These are phyloP conservation scores for Xiphydria camelus DNA, from an alignment of 2,888 invertebrate species.

Conservation along the genomic window DNA sequence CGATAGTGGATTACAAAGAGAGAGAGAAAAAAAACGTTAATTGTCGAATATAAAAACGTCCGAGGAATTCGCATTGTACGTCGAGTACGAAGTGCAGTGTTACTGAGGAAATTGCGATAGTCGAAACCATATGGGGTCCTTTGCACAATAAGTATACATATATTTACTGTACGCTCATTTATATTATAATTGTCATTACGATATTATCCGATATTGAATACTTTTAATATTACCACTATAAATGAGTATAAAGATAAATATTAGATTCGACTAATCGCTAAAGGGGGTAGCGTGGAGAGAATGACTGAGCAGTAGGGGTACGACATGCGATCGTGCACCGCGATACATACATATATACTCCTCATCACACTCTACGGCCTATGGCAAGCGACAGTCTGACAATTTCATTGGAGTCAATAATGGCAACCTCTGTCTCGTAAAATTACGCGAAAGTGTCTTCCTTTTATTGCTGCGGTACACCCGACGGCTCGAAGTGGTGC, in stretches of 20 bases:
- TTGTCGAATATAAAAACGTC: slow-evolving; percentile 20
- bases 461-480: no score
- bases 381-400: no score
- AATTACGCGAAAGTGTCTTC: no score
- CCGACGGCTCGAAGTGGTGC: no score
- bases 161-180: slow-evolving; percentile 32
- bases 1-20: slow-evolving; percentile 16
- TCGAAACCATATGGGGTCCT: neutral
- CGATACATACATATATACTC: no score
- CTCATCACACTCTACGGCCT: no score
- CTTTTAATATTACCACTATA: slow-evolving; percentile 25
- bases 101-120: neutral
- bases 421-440: no score
- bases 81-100: neutral
- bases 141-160: slow-evolving; percentile 7
- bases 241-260: slow-evolving; percentile 34
- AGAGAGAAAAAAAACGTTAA: slow-evolving; percentile 4
- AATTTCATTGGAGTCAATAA: no score
- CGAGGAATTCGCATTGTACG: slow-evolving; percentile 11
- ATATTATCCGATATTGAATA: slow-evolving; percentile 29
- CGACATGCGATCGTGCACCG: no score
- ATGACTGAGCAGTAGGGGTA: no score
- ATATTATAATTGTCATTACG: slow-evolving; percentile 26
- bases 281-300: no score
- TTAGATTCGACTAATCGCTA: slow-evolving; percentile 33